Percentiles rank a stretch among this genome's conserved stretches.
Conservation (phyloP, 1,140 invertebrate species). For the Psilanteris sp. region DNA sequence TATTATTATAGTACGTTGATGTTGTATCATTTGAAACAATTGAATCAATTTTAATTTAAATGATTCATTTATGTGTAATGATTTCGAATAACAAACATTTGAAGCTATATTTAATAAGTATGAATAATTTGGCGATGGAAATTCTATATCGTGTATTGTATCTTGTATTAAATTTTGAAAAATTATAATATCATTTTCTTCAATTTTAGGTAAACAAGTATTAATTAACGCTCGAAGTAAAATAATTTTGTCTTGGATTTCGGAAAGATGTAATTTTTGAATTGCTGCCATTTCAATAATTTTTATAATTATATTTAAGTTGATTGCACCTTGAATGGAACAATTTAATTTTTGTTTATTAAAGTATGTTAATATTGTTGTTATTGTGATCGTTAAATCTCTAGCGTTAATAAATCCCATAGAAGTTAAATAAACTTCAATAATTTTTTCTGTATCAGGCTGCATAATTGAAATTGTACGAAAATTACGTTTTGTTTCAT, state of each 20-base stretch:
- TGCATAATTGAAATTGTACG: conserved; percentile 85
- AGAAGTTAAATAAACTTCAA: conserved; percentile 84
- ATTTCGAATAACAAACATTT: conserved; percentile 75
- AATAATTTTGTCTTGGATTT: conserved; percentile 79
- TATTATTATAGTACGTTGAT: conserved; percentile 82
- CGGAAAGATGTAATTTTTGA: conserved; percentile 80
- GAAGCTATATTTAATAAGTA: conserved; percentile 71
- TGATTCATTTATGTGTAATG: conserved; percentile 79
- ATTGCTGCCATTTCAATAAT: conserved; percentile 81
- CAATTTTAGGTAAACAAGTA: conserved; percentile 85
- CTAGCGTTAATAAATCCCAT: conserved; percentile 83
- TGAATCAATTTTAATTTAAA: conserved; percentile 84
- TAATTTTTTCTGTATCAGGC: conserved; percentile 84
- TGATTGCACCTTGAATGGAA: conserved; percentile 83
- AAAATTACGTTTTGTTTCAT: conserved; percentile 85
- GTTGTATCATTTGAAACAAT: conserved; percentile 85
- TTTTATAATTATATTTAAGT: conserved; percentile 66
- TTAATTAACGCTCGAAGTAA: conserved; percentile 84
- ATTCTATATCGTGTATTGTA: conserved; percentile 82
- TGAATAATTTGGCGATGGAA: conserved; percentile 81
- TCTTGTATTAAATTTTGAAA: conserved; percentile 85
- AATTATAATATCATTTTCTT: conserved; percentile 82
- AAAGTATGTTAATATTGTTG: conserved; percentile 80
- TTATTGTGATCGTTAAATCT: conserved; percentile 82
- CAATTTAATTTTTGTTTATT: conserved; percentile 75